phyloP scores from a whole-genome alignment of 2,797 vertebrate species.

The Botia kubotai region DNA sequence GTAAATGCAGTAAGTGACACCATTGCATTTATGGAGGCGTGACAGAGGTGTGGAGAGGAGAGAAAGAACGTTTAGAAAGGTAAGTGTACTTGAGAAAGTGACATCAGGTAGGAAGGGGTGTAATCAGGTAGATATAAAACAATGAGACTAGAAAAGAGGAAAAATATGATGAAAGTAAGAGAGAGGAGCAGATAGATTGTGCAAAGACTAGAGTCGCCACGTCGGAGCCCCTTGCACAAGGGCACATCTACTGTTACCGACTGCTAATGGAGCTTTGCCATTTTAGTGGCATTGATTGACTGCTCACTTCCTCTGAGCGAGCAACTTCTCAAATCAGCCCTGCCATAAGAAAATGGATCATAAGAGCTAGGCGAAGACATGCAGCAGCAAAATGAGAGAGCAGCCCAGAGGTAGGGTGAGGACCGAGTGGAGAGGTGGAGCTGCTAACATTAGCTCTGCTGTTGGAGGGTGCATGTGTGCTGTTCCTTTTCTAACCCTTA shows the following conservation, averaged over 20 bases:
- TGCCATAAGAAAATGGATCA: conserved; percentile 78
- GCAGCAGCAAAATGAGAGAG: conserved; percentile 1
- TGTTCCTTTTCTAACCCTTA: conserved; percentile 75
- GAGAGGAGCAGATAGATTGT: conserved; percentile 62
- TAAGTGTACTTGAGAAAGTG: not conserved
- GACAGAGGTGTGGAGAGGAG: conserved; percentile 66
- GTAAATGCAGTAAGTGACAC: not conserved
- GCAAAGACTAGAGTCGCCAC: conserved; percentile 71
- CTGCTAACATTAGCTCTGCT: not conserved
- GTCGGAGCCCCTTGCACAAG: conserved; percentile 77
- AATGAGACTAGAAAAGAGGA: not conserved
- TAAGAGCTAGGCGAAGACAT: conserved; percentile 65
- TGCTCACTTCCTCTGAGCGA: conserved; percentile 83
- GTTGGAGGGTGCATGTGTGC: conserved; percentile 43
- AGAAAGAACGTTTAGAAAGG: conserved; percentile 40
- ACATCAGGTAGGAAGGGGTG: not conserved
- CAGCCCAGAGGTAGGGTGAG: not conserved
- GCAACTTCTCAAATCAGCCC: conserved; percentile 80
- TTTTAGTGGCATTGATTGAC: conserved; percentile 87
- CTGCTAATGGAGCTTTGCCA: conserved; percentile 85
- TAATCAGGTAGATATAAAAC: not conserved
- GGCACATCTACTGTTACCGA: conserved; percentile 83
- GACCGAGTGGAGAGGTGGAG: conserved; percentile 20
- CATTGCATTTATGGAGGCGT: conserved; percentile 51
- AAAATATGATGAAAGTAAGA: conserved; percentile 61